Base-by-base conservation (phyloP, 2,797 vertebrate species). In the Coranthus polyacanthus region DNA sequence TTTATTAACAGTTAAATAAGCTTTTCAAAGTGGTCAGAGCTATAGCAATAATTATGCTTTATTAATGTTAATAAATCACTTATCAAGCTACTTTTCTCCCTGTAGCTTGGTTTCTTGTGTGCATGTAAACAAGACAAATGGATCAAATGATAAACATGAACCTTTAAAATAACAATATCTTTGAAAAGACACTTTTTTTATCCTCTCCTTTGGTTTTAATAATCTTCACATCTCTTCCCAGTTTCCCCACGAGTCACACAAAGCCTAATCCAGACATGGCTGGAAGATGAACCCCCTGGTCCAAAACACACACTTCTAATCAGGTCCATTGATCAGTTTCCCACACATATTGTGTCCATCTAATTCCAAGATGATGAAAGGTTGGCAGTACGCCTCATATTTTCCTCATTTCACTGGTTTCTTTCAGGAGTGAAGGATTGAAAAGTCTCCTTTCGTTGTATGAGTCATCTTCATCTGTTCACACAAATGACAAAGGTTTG, bases 331-430 rank as follows among this genome's bases (percentile, higher is more conserved):
- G 58, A 75, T 68, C 61, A 36, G 17, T 37, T 17, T 63, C 42
- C 36, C 69, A 13, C 32, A 12, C 3, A 1, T 12, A 17, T 56
- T 49, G 42, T 56, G 10, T 1, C 21, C 13, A 15, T 55, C 52
- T 46, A 26, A 79, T 57, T 62, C 55, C 18, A 15, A n/a, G 17
- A 39, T 24, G 44, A 58, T 66, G 63, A 79, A 75, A 72, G 32
- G n/a, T 32, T 43, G 26, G 4, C 5, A 36, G 43, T 5, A 0
- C 15, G 2, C 3, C 29, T 55, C 10, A 1, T 45, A 56, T 34
- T 34, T n/a, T 43, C 26, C 17, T 7, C 0, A 9, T 29, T 41
- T 58, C 12, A 20, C 1, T 2, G 5, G 13, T 34, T 60, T 22
- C 22, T 45, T 20, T 42, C 26, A 50, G 47, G 12, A 45, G 9